Percentiles rank a stretch among this genome's conserved stretches.
Evolutionary conservation across 2,888 invertebrate genomes (phyloP).

Genomic region (Hydriomena furcata): DNA sequence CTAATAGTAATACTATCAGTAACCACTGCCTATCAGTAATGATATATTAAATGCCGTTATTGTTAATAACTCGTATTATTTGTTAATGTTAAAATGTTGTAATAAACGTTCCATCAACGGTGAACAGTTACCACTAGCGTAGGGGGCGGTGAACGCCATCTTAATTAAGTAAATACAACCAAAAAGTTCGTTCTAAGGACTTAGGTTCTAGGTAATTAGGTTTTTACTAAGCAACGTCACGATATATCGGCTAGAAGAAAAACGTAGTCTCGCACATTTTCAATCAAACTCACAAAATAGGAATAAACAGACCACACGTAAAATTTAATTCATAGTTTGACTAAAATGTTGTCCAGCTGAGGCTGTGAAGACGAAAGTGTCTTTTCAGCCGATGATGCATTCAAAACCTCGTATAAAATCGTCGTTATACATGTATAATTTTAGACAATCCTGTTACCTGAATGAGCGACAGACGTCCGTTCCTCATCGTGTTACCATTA

Average conservation of each 20-base stretch:
- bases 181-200: conserved; percentile 83
- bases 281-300: conserved; percentile 31
- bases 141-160: conserved; percentile 65
- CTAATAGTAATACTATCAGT: conserved; percentile 60
- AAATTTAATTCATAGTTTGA: neutral
- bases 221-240: conserved; percentile 55
- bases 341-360: neutral
- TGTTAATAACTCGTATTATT: conserved; percentile 63
- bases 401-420: conserved; percentile 9
- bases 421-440: conserved; percentile 26
- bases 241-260: conserved; percentile 42
- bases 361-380: conserved; percentile 8
- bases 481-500: conserved; percentile 82
- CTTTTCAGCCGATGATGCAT: conserved; percentile 11
- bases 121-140: conserved; percentile 81
- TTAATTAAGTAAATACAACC: conserved; percentile 78
- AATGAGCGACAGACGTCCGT: conserved; percentile 77
- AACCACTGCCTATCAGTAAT: conserved; percentile 67
- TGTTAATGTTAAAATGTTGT: conserved; percentile 70
- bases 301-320: conserved; percentile 2
- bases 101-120: conserved; percentile 81
- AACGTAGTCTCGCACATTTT: conserved; percentile 33
- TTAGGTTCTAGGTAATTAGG: conserved; percentile 74
- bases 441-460: conserved; percentile 73
- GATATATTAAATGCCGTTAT: conserved; percentile 62